Evolutionary conservation across 2,797 vertebrate species (phyloP), one percentile per base, ranked within the genome.

Genomic region (Hypotaenidia okinawae): DNA sequence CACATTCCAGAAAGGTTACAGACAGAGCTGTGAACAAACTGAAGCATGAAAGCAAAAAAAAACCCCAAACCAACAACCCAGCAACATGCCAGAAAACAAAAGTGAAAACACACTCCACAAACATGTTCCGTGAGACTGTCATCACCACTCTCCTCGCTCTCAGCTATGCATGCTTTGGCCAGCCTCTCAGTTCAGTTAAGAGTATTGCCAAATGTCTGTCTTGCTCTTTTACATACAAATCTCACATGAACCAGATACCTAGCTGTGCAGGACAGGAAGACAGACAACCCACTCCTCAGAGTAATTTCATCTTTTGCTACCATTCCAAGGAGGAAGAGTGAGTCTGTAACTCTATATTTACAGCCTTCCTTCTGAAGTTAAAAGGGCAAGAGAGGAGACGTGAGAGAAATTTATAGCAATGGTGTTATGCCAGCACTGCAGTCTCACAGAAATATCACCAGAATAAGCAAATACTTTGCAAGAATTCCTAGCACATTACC

Each of bases 291-390:
- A 41, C 47, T 59, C 47, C 37, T 49, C 35, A 74, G 69, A 88
- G 55, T 35, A 70, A 59, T 52, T 64, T 61, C 67, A 57, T 24
- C 51, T 90, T 73, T 54, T 87, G 49, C 77, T 72, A 63, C 19
- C 66, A 58, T 33, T 15, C 62, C 58, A 43, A 63, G 19, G 45
- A 70, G 74, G 45, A 91, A 93, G 32, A 52, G 33, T 58, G 32
- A 94, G 83, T 49, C 28, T 78, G 92, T 87, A 91, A 94, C 79
- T 84, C 76, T 89, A 68, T 84, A 93, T 66, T 88, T 80, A 61
- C 66, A 80, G 63, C 66, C 74, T 77, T n/a, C 87, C 55, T 74
- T 72, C 61, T 58, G 67, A 76, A 87, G 74, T 68, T 54, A 67
- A 87, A 87, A 74, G 82, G 95, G 91, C 90, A 73, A 57, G 39